These are phyloP conservation scores for Noturus placidus DNA, from an alignment of 2,113 vertebrate genomes.

Conservation along the genomic window DNA sequence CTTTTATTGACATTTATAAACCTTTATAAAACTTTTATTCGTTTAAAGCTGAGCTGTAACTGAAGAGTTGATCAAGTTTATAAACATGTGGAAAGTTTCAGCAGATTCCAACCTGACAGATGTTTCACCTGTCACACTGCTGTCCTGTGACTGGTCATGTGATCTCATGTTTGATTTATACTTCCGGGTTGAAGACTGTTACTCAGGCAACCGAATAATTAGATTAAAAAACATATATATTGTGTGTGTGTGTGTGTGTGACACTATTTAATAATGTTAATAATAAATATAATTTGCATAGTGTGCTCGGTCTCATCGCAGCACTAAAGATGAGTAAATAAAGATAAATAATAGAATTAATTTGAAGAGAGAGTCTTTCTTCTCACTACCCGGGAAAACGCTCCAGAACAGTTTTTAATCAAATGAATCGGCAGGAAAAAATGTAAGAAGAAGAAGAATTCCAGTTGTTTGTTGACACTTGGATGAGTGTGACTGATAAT, in stretches of 20 bases:
- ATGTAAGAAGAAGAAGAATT: not conserved
- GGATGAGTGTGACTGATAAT: not conserved
- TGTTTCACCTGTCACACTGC: not conserved
- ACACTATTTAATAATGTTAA: not conserved
- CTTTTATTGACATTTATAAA: not conserved
- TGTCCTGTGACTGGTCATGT: slow-evolving; percentile 35
- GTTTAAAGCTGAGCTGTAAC: not conserved
- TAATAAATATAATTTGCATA: not conserved
- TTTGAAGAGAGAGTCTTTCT: not conserved
- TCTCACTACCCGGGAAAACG: not conserved
- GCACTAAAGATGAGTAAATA: not conserved
- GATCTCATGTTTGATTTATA: not conserved
- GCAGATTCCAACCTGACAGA: not conserved
- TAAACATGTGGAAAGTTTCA: no score
- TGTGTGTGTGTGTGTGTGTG: not conserved
- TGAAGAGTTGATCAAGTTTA: not conserved
- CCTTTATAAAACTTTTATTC: not conserved
- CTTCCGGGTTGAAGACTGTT: not conserved
- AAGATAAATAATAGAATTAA: not conserved
- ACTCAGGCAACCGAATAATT: not conserved
- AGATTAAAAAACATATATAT: not conserved
- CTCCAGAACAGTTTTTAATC: not conserved
- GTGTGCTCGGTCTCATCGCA: not conserved
- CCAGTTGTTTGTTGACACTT: not conserved
- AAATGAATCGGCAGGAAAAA: no score